Evolutionary conservation across 2,797 vertebrate genomes (phyloP).

Genomic region (Fundulus diaphanus): DNA sequence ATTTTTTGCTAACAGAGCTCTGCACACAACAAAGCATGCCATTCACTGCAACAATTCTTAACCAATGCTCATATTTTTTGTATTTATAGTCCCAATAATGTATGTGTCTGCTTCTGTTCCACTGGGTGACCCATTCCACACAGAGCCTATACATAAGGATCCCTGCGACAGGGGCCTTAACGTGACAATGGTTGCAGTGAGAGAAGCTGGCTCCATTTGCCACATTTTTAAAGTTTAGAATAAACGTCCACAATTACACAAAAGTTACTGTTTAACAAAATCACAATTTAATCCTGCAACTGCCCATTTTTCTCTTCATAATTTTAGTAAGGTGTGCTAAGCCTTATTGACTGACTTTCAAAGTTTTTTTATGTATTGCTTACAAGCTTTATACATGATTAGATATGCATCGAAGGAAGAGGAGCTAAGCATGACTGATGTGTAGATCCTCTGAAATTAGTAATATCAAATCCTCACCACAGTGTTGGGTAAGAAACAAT

Average conservation of each 20-base stretch:
- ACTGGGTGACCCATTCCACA: background rate
- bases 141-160: background rate
- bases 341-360: background rate
- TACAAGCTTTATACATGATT: background rate
- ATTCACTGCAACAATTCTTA: background rate
- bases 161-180: background rate
- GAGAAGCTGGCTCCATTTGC: background rate
- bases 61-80: background rate
- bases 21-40: background rate
- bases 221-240: background rate
- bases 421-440: slow-evolving; percentile 3
- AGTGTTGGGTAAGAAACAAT: background rate
- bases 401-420: background rate
- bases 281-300: background rate
- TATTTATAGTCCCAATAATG: too few species aligned
- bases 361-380: background rate
- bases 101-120: background rate
- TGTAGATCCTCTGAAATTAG: slow-evolving; percentile 7
- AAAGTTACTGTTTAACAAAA: background rate
- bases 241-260: background rate
- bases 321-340: background rate
- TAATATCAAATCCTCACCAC: slow-evolving; percentile 11
- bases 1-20: background rate
- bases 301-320: background rate
- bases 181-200: background rate